Percentiles rank a stretch among this genome's conserved stretches.
Evolutionary conservation across 2,113 vertebrate genomes (phyloP).

Genomic region (Mohoua ochrocephala): DNA sequence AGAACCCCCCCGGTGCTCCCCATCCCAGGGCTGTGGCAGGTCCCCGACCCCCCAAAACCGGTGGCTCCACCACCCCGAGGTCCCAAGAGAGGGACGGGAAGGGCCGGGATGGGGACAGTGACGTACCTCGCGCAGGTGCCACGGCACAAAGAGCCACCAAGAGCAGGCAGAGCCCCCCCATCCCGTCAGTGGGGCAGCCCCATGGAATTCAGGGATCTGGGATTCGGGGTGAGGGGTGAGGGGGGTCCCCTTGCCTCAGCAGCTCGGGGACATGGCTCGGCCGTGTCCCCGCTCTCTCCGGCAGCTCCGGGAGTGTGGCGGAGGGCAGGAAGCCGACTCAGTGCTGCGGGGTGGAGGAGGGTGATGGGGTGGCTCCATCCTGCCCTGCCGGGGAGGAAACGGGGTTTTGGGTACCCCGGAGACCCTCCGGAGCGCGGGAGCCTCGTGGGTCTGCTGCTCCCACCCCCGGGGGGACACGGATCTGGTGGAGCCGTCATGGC

Average conservation of each 20-base stretch:
- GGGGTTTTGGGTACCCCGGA: accelerated
- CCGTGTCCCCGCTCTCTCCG: background rate
- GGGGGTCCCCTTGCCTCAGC: background rate
- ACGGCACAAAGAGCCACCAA: background rate
- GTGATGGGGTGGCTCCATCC: background rate
- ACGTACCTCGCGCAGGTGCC: background rate
- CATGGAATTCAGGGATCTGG: background rate
- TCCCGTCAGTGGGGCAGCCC: background rate
- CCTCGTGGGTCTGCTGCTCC: background rate
- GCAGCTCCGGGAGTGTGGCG: background rate
- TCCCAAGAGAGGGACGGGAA: background rate
- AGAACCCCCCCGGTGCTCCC: background rate
- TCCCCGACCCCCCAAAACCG: accelerated
- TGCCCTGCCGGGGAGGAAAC: accelerated
- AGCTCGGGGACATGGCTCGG: background rate
- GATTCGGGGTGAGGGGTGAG: too few relatives aligned
- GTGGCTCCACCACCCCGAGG: background rate
- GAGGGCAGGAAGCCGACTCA: constrained; percentile 65
- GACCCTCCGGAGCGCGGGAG: accelerated
- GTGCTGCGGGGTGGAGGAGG: background rate
- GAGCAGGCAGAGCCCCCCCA: constrained; percentile 24
- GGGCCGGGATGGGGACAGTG: background rate
- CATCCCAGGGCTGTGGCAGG: background rate
- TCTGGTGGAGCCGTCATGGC: accelerated
- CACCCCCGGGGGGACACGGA: accelerated